Evolutionary conservation across 2,888 invertebrate species (phyloP).

Genomic region (Scaptodrosophila latifasciaeformis): DNA sequence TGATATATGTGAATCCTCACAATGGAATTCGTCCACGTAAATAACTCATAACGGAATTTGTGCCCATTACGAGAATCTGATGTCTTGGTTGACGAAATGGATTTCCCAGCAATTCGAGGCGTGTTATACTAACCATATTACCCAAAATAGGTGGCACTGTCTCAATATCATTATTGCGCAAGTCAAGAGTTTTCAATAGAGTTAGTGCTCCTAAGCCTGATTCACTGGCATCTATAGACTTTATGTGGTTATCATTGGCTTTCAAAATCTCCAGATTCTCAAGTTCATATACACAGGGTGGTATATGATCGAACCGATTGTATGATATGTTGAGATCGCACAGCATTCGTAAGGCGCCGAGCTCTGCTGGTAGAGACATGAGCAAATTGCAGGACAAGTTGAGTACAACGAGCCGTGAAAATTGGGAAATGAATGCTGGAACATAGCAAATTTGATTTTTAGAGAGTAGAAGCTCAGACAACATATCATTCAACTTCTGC

Average conservation of each 20-base stretch:
- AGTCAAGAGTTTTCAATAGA: conserved; percentile 80
- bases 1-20: no score
- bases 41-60: conserved; percentile 86
- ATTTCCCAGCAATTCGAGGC: conserved; percentile 87
- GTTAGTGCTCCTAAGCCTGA: conserved; percentile 79
- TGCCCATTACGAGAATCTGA: conserved; percentile 88
- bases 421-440: conserved; percentile 79
- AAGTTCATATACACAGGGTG: conserved; percentile 84
- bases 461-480: conserved; percentile 81
- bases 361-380: conserved; percentile 78
- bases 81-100: conserved; percentile 91
- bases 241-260: conserved; percentile 83
- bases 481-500: conserved; percentile 74
- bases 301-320: conserved; percentile 82
- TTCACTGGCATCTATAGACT: conserved; percentile 78
- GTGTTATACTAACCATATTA: conserved; percentile 83
- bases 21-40: conserved; percentile 88
- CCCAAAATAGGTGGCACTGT: conserved; percentile 89
- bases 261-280: conserved; percentile 84
- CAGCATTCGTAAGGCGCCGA: conserved; percentile 82
- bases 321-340: conserved; percentile 82
- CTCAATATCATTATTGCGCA: conserved; percentile 84
- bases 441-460: conserved; percentile 80
- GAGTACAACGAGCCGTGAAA: conserved; percentile 79
- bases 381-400: conserved; percentile 83